Evolutionary conservation across 2,888 invertebrate species (phyloP), one percentile per base, ranked within the genome.

Genomic region (Scotopteryx bipunctaria): DNA sequence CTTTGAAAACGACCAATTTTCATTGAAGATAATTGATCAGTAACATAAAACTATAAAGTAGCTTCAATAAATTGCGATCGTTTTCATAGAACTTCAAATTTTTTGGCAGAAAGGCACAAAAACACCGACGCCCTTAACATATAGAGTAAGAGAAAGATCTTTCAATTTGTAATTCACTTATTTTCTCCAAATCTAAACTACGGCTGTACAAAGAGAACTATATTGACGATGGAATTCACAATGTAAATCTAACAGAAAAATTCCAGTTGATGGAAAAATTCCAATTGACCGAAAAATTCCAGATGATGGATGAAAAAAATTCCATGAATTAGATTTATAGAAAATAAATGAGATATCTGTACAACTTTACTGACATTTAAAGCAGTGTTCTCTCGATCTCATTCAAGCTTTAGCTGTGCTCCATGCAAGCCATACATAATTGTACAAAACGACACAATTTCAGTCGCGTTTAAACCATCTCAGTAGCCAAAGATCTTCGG

Each of bases 101-200:
- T 49, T 65, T 67, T 67, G 64, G 66, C 66, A 61, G 64, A 55
- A 67, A 66, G 67, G 67, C 66, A 67, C 66, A 53, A 55, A 61
- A 54, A 55, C 45, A 54, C 33, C 46, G 43, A 56, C 53, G 55
- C 45, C 57, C 47, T 35, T 14, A 45, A 27, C 5, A 32, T 40
- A 33, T 42, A 41, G 38, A 44, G 21, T 29, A 13, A 46, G 35
- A 51, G 35, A 36, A 41, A 29, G 36, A 46, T 33, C 41, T 15
- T 31, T 32, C 27, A 31, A 13, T 15, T 21, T 6, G 1, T 9
- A 8, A 25, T 40, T 29, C 29, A 21, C 15, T 45, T 45, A 36
- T 46, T 52, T 41, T 19, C 35, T 41, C 23, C 45, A 44, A 50
- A 38, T 14, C 17, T 14, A 13, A 11, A 4, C 2, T 8, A 6